A percentile compares a stretch with the other conserved stretches of the same genome.
Evolutionary conservation across 2,113 vertebrate genomes (phyloP).

Genomic region (Lutjanus erythropterus): DNA sequence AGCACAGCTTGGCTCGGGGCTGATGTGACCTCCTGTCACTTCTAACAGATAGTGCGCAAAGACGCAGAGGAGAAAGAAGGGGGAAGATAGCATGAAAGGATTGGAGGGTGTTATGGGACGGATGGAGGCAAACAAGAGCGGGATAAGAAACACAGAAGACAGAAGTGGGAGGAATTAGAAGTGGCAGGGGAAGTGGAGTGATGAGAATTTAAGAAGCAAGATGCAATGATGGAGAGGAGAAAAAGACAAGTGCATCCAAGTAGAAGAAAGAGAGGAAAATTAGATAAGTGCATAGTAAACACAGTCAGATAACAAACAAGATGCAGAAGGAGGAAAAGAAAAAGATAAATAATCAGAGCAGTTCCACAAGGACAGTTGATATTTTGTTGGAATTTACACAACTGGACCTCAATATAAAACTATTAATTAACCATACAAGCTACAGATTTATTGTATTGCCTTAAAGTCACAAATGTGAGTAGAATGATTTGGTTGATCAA

Average conservation of each 20-base stretch:
- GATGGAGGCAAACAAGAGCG: slow-evolving; percentile 31
- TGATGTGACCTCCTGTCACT: slow-evolving; percentile 69
- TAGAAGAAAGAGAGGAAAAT: not conserved
- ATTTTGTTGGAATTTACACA: not conserved
- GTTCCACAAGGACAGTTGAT: not conserved
- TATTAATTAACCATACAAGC: not conserved
- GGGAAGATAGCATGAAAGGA: not conserved
- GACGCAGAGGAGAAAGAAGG: slow-evolving; percentile 23
- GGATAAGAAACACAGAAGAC: slow-evolving; percentile 36
- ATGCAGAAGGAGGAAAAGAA: not conserved
- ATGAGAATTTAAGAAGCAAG: slow-evolving; percentile 41
- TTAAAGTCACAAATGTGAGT: not conserved
- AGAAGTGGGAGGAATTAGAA: slow-evolving; percentile 51
- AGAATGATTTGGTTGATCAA: not conserved
- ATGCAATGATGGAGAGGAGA: not conserved
- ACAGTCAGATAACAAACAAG: not conserved
- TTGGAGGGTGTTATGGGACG: slow-evolving; percentile 28
- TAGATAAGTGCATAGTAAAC: not conserved
- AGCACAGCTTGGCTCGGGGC: slow-evolving; percentile 44
- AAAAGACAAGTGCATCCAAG: slow-evolving; percentile 6
- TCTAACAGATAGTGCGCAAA: slow-evolving; percentile 38
- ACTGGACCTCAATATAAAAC: not conserved
- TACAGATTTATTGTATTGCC: not conserved
- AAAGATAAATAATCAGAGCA: not conserved
- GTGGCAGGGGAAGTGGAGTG: slow-evolving; percentile 21